Percentiles rank a stretch among this genome's conserved stretches.
Evolutionary conservation across 37 sponge, comb jelly and placozoan species (phyloP).

Genomic region (Bolinopsis microptera): DNA sequence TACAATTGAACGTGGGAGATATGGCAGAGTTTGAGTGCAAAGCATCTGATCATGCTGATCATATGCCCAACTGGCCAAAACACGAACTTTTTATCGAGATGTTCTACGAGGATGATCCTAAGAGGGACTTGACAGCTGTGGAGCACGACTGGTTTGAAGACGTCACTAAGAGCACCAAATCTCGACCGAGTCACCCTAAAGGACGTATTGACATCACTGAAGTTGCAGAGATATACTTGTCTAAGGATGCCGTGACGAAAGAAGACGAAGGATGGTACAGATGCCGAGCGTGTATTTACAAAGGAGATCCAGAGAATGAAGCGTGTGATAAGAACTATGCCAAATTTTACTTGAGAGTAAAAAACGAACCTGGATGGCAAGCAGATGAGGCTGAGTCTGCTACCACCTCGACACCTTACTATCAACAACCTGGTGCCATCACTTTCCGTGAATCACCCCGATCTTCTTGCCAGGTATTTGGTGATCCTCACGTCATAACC

Average conservation of each 20-base stretch:
- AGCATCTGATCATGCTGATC: background rate
- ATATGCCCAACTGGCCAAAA: background rate
- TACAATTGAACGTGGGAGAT: background rate
- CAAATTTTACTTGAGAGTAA: background rate
- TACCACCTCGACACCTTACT: background rate
- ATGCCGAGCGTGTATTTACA: conserved; percentile 77
- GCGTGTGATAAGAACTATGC: background rate
- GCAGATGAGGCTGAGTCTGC: background rate
- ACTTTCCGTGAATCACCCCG: background rate
- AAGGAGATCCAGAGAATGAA: background rate
- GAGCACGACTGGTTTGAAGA: background rate
- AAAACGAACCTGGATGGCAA: background rate
- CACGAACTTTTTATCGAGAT: background rate
- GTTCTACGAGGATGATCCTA: background rate
- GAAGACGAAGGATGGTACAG: conserved; percentile 86
- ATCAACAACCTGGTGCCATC: background rate
- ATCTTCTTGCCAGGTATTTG: background rate
- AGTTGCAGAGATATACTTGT: background rate
- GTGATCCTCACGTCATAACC: background rate
- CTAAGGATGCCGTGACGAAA: conserved; percentile 80
- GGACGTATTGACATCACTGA: background rate
- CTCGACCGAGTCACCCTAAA: background rate
- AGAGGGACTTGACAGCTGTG: background rate
- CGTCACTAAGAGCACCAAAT: background rate
- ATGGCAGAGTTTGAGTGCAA: background rate